phyloP scores from a whole-genome alignment of 1,140 invertebrate genomes.

The Eumaeus atala region DNA sequence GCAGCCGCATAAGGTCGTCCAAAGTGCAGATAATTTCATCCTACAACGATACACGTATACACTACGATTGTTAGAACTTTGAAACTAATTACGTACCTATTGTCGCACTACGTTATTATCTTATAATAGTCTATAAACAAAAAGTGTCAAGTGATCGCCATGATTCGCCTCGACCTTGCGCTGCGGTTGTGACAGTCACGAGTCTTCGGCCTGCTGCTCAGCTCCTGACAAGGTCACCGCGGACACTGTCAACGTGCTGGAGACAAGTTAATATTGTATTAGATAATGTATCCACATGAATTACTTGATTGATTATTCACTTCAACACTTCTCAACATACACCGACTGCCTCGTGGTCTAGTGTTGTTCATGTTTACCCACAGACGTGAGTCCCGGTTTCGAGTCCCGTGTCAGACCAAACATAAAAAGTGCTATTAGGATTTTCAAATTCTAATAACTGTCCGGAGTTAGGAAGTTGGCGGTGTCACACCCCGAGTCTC shows the following conservation, averaged over 20 bases:
- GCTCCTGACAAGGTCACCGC: constrained; percentile 7
- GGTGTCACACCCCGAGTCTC: too few species aligned
- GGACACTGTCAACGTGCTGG: constrained; percentile 5
- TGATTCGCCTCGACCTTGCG: constrained; percentile 5
- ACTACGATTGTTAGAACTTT: too few species aligned
- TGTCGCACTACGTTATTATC: constrained; percentile 1
- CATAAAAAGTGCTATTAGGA: too few species aligned
- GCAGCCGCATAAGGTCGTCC: too few species aligned
- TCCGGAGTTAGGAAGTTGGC: too few species aligned
- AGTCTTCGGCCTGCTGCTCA: not conserved
- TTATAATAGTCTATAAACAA: constrained; percentile 2
- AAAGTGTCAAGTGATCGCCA: constrained; percentile 5
- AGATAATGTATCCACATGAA: not conserved
- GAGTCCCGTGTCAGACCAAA: too few species aligned
- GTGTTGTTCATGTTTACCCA: too few species aligned
- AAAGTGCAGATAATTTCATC: too few species aligned
- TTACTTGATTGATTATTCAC: not conserved
- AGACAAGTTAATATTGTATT: constrained; percentile 6
- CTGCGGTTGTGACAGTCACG: constrained; percentile 3
- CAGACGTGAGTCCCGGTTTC: too few species aligned
- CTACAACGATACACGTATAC: too few species aligned
- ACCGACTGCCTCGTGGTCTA: too few species aligned
- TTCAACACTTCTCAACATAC: not conserved
- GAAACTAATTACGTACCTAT: not conserved
- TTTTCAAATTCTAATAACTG: too few species aligned